These are phyloP conservation scores for Plecotus auritus DNA, from an alignment of 2,113 vertebrate species.

Conservation along the genomic window DNA sequence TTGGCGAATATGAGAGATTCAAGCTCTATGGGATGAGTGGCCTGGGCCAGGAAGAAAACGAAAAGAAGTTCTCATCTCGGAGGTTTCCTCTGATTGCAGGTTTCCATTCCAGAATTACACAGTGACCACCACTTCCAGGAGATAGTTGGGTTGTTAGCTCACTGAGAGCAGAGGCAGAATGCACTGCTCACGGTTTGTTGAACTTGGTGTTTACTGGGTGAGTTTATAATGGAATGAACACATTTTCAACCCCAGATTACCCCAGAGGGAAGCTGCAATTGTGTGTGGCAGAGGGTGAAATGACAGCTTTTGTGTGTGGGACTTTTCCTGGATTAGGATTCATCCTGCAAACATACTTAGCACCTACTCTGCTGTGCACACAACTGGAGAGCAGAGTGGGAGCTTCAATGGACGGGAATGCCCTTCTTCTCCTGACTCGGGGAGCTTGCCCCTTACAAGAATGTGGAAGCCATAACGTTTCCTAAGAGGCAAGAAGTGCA, in stretches of 20 bases:
- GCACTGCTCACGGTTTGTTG: neutral
- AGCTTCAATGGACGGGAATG: neutral
- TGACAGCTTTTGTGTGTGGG: neutral
- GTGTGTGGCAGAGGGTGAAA: neutral
- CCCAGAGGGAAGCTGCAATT: neutral
- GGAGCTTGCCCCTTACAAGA: neutral
- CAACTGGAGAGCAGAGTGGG: neutral
- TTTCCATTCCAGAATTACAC: neutral
- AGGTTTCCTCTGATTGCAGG: neutral
- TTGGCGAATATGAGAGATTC: neutral
- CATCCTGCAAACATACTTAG: neutral
- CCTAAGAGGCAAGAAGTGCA: neutral
- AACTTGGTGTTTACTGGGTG: neutral
- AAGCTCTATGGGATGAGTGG: neutral
- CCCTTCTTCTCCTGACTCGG: slow-evolving; percentile 2
- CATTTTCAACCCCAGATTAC: neutral
- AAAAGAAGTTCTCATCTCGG: neutral
- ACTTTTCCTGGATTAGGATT: neutral
- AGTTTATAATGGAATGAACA: neutral
- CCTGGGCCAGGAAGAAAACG: neutral
- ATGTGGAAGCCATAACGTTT: neutral
- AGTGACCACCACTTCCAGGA: neutral
- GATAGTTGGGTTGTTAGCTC: neutral
- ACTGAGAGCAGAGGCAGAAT: neutral
- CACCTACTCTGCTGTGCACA: neutral